phyloP scores from a whole-genome alignment of 2,888 invertebrate species.

The Eubasilissa splendida region DNA sequence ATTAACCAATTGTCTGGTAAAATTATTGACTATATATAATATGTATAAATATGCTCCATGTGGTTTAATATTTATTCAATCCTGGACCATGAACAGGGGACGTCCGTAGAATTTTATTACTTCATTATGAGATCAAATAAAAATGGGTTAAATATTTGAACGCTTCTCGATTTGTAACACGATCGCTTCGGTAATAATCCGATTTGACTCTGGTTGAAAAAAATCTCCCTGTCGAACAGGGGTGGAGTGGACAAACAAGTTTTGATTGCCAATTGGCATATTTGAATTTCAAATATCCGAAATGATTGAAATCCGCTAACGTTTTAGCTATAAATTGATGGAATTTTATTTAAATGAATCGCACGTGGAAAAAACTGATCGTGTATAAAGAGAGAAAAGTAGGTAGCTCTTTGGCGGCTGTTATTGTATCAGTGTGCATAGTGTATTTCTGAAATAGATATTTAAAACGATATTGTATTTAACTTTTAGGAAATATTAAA shows the following conservation, averaged over 20 bases:
- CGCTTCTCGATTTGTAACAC: conserved; percentile 50
- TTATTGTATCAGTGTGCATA: too few species aligned
- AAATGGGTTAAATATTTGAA: conserved; percentile 55
- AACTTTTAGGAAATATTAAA: too few species aligned
- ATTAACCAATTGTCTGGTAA: too few species aligned
- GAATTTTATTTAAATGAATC: too few species aligned
- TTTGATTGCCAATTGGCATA: conserved; percentile 48
- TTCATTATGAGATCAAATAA: conserved; percentile 52
- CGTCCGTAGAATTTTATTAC: conserved; percentile 50
- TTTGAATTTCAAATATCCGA: conserved; percentile 48
- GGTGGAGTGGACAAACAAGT: conserved; percentile 47
- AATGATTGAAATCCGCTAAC: conserved; percentile 29
- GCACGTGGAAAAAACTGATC: too few species aligned
- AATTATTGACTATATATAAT: too few species aligned
- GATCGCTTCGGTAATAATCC: conserved; percentile 36
- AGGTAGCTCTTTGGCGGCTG: too few species aligned
- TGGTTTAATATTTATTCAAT: too few species aligned
- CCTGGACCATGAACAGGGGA: background rate
- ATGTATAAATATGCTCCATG: too few species aligned
- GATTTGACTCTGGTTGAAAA: background rate
- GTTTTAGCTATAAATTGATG: conserved; percentile 1
- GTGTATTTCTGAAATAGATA: too few species aligned
- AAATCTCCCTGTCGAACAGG: conserved; percentile 5
- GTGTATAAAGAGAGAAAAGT: too few species aligned
- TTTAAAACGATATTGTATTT: too few species aligned